These are phyloP conservation scores for Thalpophila matura DNA, from an alignment of 2,888 invertebrate species.

Conservation along the genomic window DNA sequence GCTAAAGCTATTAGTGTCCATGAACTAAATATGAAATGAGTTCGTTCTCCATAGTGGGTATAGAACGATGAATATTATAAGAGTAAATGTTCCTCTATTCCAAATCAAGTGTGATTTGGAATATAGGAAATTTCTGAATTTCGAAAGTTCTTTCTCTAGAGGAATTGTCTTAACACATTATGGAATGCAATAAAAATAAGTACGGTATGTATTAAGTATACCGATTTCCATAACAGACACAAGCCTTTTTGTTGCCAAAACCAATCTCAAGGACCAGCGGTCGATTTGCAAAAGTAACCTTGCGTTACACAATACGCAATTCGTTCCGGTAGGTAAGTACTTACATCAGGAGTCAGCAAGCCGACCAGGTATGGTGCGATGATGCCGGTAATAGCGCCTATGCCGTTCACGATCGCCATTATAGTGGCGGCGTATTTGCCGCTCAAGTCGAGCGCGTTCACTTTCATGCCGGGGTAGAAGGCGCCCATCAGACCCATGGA, in stretches of 20 bases:
- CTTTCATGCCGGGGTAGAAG: constrained; percentile 93
- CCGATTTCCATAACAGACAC: constrained; percentile 36
- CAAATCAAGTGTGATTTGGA: too few relatives aligned
- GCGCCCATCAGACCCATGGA: constrained; percentile 94
- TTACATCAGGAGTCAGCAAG: constrained; percentile 92
- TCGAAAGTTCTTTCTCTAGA: too few relatives aligned
- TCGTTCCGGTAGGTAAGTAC: constrained; percentile 76
- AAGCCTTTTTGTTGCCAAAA: constrained; percentile 39
- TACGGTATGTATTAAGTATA: constrained; percentile 1
- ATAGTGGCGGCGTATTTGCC: constrained; percentile 93
- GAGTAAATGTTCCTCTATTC: too few relatives aligned
- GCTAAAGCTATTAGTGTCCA: too few relatives aligned
- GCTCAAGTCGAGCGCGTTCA: constrained; percentile 92
- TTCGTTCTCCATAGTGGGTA: too few relatives aligned
- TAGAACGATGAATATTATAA: too few relatives aligned
- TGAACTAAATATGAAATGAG: too few relatives aligned
- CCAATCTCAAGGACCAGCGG: constrained; percentile 28
- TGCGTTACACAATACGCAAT: constrained; percentile 56
- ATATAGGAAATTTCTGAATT: too few relatives aligned
- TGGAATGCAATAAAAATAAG: constrained; percentile 25
- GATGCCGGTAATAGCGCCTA: constrained; percentile 93
- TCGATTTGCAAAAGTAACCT: constrained; percentile 38
- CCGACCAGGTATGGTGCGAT: constrained; percentile 93
- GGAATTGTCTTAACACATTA: neutral
- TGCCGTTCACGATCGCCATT: constrained; percentile 93